Evolutionary conservation across 2,888 invertebrate species (phyloP), one percentile per base, ranked within the genome.

Genomic region (Trissolcus brochymenae): DNA sequence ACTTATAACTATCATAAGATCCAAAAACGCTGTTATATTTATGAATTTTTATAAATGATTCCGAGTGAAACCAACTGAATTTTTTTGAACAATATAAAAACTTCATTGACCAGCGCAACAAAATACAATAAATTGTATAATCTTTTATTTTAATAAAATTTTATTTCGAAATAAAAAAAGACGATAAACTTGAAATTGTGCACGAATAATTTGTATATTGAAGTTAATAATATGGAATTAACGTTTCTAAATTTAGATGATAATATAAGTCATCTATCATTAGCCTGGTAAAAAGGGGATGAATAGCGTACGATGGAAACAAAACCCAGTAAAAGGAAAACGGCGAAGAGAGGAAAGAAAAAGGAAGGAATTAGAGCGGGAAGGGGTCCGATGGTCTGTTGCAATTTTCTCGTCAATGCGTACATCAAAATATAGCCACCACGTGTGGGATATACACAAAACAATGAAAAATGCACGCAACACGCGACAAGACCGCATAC

Each of bases 361-460:
- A 41, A 61, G 49, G 56, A 55, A 65, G 59, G 65, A 64, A 65
- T 70, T 59, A 65, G 54, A 50, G 60, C 43, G 62, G 43, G 49
- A 59, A 41, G 61, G 74, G 62, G 57, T 53, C 68, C 75, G 51
- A 70, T 75, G 75, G 78, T 72, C 73, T 76, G 74, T 79, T 76
- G 83, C 82, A 84, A 85, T 86, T 86, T 86, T 82, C 85, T 84
- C 82, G 82, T 86, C 84, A 82, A 86, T 86, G 80, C 82, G 78
- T 75, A 79, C 78, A 83, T 82, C 82, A 82, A 80, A 79, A 80
- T 67, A 78, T 61, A 80, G 68, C 72, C 68, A 65, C 74, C 74
- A 72, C 71, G 72, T 74, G 65, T 77, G 76, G 80, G 73, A 81
- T 61, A 66, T 61, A 79, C 83, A 70, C 82, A 82, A 84, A 81